Base-by-base conservation (phyloP, 2,797 vertebrate species). In the Poliocrania exsul region DNA sequence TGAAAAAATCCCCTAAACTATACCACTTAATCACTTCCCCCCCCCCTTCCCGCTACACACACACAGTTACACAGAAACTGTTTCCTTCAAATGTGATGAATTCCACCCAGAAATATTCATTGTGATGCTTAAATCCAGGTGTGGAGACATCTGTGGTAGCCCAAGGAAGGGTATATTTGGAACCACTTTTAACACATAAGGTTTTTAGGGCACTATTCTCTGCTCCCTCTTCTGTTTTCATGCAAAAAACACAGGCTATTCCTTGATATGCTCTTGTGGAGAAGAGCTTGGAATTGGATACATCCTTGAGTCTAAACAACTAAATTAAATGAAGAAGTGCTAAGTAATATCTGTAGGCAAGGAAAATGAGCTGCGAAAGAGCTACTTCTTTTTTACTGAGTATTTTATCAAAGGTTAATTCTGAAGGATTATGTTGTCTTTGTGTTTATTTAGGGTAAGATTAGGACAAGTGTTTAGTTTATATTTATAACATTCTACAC, bases 331-430 rank as follows among this genome's bases (percentile, higher is more conserved):
- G 21, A 69, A 72, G 78, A 81, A 7, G 5, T 77, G 33, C 5
- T 23, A 53, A 77, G 50, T 79, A 64, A 75, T 71, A 69, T 12
- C 72, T 35, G 71, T 47, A 81, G 77, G 64, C 81, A 86, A 81
- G 23, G 29, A 83, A 92, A 90, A 90, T 25, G 38, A 90, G 49
- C 57, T 60, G 35, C 88, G 67, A 67, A 82, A 73, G 58, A 74
- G 25, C 54, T 51, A 69, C 13, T 86, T 3, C 16, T 93, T 79
- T 91, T 91, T 49, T 53, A 21, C 49, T 77, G 33, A 49, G 26
- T 50, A 70, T 86, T 90, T 92, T 82, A 92, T 81, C 86, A 79
- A 77, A 95, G 83, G 88, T 95, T 97, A 97, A 92, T 92, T 93
- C 83, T 86, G 64, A 93, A 70, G 81, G 56, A 96, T 94, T 93